Percentiles rank a stretch among this genome's conserved stretches.
phyloP scores from a whole-genome alignment of 2,797 vertebrate genomes.

The Brachyalestes nurse region DNA sequence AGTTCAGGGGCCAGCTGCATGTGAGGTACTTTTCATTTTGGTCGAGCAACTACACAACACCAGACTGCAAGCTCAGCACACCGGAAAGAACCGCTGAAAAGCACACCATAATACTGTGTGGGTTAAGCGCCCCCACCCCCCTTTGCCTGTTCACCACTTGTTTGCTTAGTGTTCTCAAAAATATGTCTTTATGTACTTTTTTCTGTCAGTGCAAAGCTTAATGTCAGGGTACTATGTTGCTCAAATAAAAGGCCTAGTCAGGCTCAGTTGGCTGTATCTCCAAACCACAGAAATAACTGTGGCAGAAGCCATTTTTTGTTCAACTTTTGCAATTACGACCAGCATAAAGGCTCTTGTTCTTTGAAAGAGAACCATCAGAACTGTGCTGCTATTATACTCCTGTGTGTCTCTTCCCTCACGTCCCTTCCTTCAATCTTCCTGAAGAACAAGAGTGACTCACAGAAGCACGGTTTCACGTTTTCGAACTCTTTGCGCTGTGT shows the following conservation, averaged over 20 bases:
- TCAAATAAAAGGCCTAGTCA: conserved; percentile 37
- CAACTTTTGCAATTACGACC: conserved; percentile 11
- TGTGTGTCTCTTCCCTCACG: conserved; percentile 47
- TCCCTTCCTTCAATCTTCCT: conserved; percentile 39
- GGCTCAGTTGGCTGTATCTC: conserved; percentile 20
- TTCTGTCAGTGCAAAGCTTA: conserved; percentile 34
- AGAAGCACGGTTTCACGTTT: conserved; percentile 21
- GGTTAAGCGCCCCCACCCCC: conserved; percentile 57
- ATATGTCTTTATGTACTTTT: conserved; percentile 59
- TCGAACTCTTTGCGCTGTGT: conserved; percentile 60
- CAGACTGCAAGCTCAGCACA: conserved; percentile 31
- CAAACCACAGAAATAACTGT: conserved; percentile 37
- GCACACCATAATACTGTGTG: conserved; percentile 63
- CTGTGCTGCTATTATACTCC: conserved; percentile 9
- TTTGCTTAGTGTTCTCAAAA: conserved; percentile 64
- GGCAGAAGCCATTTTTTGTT: not conserved
- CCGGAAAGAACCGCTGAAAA: conserved; percentile 62
- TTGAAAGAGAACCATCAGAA: not conserved
- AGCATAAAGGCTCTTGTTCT: not conserved
- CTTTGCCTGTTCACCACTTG: conserved; percentile 58
- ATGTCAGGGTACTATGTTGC: conserved; percentile 3
- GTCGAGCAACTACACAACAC: conserved; percentile 61
- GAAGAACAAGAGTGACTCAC: conserved; percentile 59
- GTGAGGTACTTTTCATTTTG: conserved; percentile 1
- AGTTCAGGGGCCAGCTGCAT: not conserved